Evolutionary conservation across 2,113 vertebrate genomes (phyloP).

Genomic region (Prolemur simus): DNA sequence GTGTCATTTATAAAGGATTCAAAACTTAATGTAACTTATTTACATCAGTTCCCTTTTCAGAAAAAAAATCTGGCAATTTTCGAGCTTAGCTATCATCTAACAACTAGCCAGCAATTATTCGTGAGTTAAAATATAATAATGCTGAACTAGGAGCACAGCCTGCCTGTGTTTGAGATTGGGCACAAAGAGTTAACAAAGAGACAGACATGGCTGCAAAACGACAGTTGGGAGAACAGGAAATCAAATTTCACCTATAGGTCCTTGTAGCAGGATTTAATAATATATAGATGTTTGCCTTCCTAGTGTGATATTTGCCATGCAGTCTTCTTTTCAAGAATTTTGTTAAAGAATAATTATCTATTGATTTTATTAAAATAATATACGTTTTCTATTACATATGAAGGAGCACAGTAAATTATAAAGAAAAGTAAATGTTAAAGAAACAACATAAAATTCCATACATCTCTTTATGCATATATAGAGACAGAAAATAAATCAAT

Average conservation of each 20-base stretch:
- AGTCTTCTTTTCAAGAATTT: neutral
- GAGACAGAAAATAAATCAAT: neutral
- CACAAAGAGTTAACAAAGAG: neutral
- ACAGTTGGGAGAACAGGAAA: neutral
- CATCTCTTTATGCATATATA: neutral
- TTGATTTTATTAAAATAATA: neutral
- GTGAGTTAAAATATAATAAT: neutral
- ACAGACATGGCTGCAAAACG: neutral
- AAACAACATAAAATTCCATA: neutral
- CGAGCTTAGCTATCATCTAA: neutral
- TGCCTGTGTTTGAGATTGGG: neutral
- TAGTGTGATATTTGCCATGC: neutral
- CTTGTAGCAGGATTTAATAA: neutral
- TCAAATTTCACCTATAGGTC: neutral
- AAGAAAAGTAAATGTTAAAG: neutral
- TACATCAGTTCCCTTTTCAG: neutral
- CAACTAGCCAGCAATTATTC: neutral
- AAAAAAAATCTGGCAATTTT: neutral
- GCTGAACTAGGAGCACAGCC: neutral
- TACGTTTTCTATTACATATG: neutral
- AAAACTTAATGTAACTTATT: neutral
- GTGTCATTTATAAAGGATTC: neutral
- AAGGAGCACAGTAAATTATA: neutral
- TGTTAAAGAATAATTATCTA: neutral
- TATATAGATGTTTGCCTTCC: neutral